Evolutionary conservation across 35 echinoderm and acorn worm species (phyloP).

Genomic region (Ophiothrix spiculata): DNA sequence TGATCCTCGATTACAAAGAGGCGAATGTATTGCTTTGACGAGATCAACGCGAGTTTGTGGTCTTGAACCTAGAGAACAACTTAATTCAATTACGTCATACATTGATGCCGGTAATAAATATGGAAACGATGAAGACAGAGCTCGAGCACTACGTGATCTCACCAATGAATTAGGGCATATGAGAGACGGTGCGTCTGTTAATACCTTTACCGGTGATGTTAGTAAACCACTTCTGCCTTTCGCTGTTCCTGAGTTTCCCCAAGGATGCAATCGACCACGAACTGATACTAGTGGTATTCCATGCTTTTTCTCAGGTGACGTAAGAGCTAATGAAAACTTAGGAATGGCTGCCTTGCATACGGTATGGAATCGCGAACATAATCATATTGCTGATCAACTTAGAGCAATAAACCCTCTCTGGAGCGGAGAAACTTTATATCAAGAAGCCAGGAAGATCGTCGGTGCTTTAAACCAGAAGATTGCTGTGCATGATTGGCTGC

Average conservation of each 20-base stretch:
- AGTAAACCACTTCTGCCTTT: background rate
- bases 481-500: background rate
- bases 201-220: constrained; percentile 7
- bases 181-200: background rate
- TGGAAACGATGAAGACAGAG: background rate
- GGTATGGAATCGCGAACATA: background rate
- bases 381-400: background rate
- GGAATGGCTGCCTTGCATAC: background rate
- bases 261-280: background rate
- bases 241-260: background rate
- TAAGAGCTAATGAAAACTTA: background rate
- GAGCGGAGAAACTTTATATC: background rate
- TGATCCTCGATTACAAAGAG: background rate
- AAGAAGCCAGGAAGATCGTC: background rate
- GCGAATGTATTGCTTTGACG: background rate
- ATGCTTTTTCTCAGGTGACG: background rate
- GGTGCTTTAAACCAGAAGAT: background rate
- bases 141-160: background rate
- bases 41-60: background rate
- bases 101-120: background rate
- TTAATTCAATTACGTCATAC: background rate
- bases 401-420: background rate
- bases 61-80: background rate
- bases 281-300: background rate
- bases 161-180: background rate